Percentiles rank a stretch among this genome's conserved stretches.
Conservation (phyloP, 1,140 invertebrate genomes). For the Psilanteris sp. region DNA sequence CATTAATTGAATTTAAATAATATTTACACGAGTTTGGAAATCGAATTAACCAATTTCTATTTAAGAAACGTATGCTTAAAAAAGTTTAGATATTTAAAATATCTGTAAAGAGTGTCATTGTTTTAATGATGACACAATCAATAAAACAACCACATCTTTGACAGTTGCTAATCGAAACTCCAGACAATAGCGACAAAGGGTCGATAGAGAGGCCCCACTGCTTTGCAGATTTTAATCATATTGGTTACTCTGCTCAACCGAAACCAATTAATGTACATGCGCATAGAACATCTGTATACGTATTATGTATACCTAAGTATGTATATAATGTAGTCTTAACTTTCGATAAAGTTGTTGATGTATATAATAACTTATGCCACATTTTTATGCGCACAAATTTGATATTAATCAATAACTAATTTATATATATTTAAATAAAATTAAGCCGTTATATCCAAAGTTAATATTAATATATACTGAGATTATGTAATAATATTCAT, state of each 20-base stretch:
- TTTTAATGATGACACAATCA: slow-evolving; percentile 59
- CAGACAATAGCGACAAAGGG: slow-evolving; percentile 63
- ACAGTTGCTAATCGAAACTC: slow-evolving; percentile 63
- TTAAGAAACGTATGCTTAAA: no score
- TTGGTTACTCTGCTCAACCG: slow-evolving; percentile 72
- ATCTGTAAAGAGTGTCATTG: slow-evolving; percentile 45
- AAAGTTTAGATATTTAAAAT: no score
- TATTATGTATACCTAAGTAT: slow-evolving; percentile 54
- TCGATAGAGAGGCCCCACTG: slow-evolving; percentile 64
- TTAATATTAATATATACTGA: no score
- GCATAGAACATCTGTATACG: slow-evolving; percentile 58
- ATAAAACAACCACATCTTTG: slow-evolving; percentile 63
- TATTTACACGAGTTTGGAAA: no score
- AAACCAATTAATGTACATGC: slow-evolving; percentile 74
- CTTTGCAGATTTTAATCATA: slow-evolving; percentile 74
- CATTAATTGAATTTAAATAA: no score
- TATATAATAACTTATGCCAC: slow-evolving; percentile 18
- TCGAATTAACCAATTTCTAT: no score
- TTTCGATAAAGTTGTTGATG: neutral
- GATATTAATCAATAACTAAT: slow-evolving; percentile 36
- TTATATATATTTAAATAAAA: no score
- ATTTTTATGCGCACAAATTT: slow-evolving; percentile 23
- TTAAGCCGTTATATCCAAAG: no score
- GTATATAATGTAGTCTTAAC: slow-evolving; percentile 30
- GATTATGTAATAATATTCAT: no score